A percentile compares a stretch with the other conserved stretches of the same genome.
These are phyloP conservation scores for Parapristionchus giblindavisi DNA, from an alignment of 2,888 invertebrate species.

Conservation along the genomic window DNA sequence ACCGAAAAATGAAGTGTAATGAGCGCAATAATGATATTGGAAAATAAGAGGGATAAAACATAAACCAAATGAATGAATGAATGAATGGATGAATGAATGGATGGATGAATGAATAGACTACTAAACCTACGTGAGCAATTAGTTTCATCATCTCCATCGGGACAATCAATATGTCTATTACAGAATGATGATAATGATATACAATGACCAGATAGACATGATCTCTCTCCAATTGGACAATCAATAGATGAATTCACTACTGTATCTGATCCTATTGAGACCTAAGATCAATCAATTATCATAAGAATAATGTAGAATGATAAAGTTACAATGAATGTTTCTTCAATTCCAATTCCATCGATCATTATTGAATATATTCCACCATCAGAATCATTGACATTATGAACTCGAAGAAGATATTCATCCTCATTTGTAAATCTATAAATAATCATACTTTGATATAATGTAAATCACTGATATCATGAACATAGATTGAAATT, in stretches of 20 bases:
- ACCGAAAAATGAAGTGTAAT: too few species aligned
- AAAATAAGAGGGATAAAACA: neutral
- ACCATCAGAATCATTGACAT: slow-evolving; percentile 48
- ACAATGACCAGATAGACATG: slow-evolving; percentile 60
- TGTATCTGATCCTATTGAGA: slow-evolving; percentile 48
- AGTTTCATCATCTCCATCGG: slow-evolving; percentile 60
- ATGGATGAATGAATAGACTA: too few species aligned
- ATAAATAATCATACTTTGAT: neutral
- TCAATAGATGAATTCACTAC: slow-evolving; percentile 47
- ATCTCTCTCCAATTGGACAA: slow-evolving; percentile 56
- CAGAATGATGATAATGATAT: slow-evolving; percentile 57
- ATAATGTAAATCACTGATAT: neutral
- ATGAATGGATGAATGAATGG: too few species aligned
- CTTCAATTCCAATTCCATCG: slow-evolving; percentile 54
- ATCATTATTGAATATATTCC: slow-evolving; percentile 54
- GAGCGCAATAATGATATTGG: neutral
- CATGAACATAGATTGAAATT: too few species aligned
- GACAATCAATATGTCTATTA: slow-evolving; percentile 57
- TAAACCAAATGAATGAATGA: neutral
- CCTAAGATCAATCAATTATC: slow-evolving; percentile 38
- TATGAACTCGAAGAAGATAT: slow-evolving; percentile 49
- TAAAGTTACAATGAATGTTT: slow-evolving; percentile 35
- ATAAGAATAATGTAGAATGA: neutral
- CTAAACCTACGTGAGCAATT: slow-evolving; percentile 50
- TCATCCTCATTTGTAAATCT: slow-evolving; percentile 45